A percentile compares a stretch with the other conserved stretches of the same genome.
These are phyloP conservation scores for Pyrochroa serraticornis DNA, from an alignment of 2,888 invertebrate species.

Conservation along the genomic window DNA sequence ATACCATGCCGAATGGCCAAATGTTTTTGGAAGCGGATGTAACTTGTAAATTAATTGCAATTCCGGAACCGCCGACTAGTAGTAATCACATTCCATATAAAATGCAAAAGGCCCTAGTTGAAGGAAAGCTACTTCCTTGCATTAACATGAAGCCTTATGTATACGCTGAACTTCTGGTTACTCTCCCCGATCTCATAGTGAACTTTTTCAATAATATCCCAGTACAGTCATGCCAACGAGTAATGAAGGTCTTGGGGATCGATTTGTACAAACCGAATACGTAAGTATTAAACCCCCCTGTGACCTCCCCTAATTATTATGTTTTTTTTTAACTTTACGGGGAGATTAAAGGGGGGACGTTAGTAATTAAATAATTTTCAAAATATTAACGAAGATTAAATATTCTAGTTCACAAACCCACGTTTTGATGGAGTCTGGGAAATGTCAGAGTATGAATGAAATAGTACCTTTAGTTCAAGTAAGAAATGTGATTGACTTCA, in stretches of 20 bases:
- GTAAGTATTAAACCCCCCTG: constrained; percentile 62
- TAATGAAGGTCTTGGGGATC: constrained; percentile 80
- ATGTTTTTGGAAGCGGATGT: constrained; percentile 53
- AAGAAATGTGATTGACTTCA: constrained; percentile 81
- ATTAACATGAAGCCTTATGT: constrained; percentile 87
- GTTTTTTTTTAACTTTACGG: no score
- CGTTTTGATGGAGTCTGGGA: constrained; percentile 77
- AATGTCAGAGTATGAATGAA: constrained; percentile 73
- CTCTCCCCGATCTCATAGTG: constrained; percentile 79
- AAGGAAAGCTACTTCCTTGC: constrained; percentile 81
- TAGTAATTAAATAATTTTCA: no score
- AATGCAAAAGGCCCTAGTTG: constrained; percentile 81
- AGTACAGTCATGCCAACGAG: constrained; percentile 76
- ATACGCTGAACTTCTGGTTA: constrained; percentile 81
- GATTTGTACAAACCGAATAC: constrained; percentile 83
- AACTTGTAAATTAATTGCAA: constrained; percentile 70
- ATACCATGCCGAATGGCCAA: constrained; percentile 47
- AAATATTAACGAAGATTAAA: neutral
- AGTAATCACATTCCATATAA: constrained; percentile 77
- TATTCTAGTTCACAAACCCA: constrained; percentile 67
- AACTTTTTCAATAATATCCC: constrained; percentile 81
- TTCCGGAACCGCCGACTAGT: constrained; percentile 71
- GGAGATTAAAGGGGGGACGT: no score
- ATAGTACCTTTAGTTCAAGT: constrained; percentile 81
- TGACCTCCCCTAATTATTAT: no score